Evolutionary conservation across 2,888 invertebrate species (phyloP).

Genomic region (Fissipunctia ypsillon): DNA sequence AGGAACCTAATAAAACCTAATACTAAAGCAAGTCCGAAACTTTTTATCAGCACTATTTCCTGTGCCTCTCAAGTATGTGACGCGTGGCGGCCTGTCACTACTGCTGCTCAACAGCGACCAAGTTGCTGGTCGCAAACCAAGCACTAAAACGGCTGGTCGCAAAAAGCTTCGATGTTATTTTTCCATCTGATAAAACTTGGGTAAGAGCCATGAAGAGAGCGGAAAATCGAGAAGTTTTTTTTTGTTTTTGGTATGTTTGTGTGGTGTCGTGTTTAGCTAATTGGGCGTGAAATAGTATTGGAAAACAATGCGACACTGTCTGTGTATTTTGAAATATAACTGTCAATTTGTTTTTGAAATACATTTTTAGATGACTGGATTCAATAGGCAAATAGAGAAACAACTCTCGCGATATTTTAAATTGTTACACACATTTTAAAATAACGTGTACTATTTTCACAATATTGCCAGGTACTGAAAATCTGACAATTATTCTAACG

Average conservation of each 20-base stretch:
- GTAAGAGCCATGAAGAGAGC: constrained; percentile 43
- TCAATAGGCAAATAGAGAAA: background rate
- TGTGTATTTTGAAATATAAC: background rate
- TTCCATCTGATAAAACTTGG: constrained; percentile 66
- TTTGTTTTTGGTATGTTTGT: background rate
- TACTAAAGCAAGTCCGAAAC: constrained; percentile 5
- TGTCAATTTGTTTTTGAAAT: background rate
- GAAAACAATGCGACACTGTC: background rate
- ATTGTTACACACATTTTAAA: no score
- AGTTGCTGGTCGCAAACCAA: constrained; percentile 59
- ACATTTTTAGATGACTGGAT: background rate
- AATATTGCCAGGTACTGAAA: background rate
- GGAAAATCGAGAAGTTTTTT: background rate
- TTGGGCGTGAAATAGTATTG: background rate
- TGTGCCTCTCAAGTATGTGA: constrained; percentile 18
- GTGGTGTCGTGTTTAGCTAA: background rate
- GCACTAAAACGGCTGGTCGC: constrained; percentile 59
- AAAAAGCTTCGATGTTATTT: constrained; percentile 68
- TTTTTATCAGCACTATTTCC: constrained; percentile 31
- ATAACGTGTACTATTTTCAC: background rate
- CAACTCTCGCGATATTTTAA: background rate
- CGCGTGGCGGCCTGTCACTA: constrained; percentile 17
- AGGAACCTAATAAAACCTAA: background rate
- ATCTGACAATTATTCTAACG: background rate
- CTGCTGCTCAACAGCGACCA: constrained; percentile 42